Evolutionary conservation across 2,797 vertebrate genomes (phyloP).

Genomic region (Cygnus olor): DNA sequence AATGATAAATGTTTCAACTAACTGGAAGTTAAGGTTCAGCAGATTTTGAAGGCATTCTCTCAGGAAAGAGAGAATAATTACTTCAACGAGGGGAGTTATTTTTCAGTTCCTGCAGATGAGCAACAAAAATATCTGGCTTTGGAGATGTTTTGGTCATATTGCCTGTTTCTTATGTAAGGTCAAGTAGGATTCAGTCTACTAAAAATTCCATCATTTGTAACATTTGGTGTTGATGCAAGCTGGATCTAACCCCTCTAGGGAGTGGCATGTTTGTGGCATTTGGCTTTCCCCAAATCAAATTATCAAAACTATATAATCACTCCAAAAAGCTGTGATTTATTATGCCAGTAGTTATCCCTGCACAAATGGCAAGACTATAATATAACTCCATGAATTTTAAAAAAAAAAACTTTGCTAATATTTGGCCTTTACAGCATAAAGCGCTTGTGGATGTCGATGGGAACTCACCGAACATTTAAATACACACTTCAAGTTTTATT

Average conservation of each 20-base stretch:
- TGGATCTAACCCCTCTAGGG: not conserved
- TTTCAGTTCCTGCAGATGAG: not conserved
- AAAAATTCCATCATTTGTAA: not conserved
- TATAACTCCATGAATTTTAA: not conserved
- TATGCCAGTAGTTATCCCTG: not conserved
- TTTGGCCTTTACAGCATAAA: not conserved
- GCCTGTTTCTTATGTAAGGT: not conserved
- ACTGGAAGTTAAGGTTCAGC: not conserved
- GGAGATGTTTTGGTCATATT: not conserved
- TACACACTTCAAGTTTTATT: not conserved
- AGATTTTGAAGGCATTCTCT: not conserved
- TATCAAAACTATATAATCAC: not conserved
- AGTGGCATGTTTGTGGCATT: not conserved
- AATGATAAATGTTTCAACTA: not conserved
- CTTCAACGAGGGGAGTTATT: not conserved
- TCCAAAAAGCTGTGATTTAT: not conserved
- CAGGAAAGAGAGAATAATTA: not conserved
- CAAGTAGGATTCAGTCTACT: not conserved
- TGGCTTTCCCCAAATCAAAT: not conserved
- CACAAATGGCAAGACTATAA: accelerated
- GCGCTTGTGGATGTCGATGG: not conserved
- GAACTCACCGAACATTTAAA: not conserved
- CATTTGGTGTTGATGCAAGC: accelerated
- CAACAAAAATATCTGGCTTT: not conserved
- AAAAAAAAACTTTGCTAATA: not conserved